phyloP scores from a whole-genome alignment of 2,888 invertebrate genomes.

The Lepidocyrtinus sp. region DNA sequence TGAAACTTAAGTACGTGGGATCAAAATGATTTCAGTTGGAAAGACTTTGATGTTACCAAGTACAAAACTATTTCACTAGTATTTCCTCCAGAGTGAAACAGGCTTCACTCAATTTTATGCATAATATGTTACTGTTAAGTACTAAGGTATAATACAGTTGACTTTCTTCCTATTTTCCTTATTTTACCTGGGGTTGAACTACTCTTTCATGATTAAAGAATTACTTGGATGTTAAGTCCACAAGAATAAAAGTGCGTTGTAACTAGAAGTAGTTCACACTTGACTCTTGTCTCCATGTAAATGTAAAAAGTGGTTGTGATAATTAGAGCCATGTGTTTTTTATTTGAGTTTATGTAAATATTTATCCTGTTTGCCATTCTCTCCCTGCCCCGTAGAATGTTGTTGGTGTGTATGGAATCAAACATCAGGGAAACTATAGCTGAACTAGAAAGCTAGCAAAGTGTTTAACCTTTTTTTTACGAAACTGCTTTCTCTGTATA shows the following conservation, averaged over 20 bases:
- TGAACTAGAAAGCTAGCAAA: neutral
- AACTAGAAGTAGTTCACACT: conserved; percentile 11
- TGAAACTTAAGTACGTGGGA: conserved; percentile 62
- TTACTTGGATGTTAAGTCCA: too few species aligned
- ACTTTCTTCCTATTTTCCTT: too few species aligned
- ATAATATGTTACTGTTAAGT: too few species aligned
- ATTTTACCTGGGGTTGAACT: too few species aligned
- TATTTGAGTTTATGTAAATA: conserved; percentile 25
- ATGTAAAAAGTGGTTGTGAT: conserved; percentile 5
- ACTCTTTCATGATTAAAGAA: too few species aligned
- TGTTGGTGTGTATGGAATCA: neutral
- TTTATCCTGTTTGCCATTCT: conserved; percentile 11
- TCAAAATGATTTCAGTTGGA: conserved; percentile 61
- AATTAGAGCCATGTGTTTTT: conserved; percentile 46
- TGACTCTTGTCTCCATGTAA: neutral
- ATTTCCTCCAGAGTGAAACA: too few species aligned
- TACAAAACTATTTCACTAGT: too few species aligned
- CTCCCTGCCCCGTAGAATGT: neutral
- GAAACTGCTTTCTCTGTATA: too few species aligned
- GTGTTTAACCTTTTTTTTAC: too few species aligned
- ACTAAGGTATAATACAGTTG: too few species aligned
- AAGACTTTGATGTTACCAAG: conserved; percentile 51
- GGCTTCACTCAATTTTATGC: too few species aligned
- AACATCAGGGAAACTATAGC: neutral
- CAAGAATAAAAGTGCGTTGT: neutral